Conservation (phyloP, 1,140 invertebrate genomes). For the Halyomorpha halys region DNA sequence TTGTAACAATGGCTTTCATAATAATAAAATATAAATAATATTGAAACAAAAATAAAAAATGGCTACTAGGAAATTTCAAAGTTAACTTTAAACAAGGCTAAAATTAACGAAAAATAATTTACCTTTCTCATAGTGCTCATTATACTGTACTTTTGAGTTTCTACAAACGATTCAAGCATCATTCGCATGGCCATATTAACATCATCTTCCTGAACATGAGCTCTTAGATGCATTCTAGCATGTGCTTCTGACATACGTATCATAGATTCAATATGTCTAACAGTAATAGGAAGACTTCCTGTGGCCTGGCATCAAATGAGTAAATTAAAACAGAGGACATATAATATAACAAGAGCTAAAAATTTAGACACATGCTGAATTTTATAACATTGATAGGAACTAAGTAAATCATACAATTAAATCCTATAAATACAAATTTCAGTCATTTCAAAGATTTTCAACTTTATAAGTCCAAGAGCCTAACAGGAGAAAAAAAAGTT, state of each 20-base stretch:
- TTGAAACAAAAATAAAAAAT: no score
- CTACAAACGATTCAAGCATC: conserved; percentile 95
- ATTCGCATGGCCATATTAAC: conserved; percentile 95
- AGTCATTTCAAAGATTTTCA: no score
- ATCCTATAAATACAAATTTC: no score
- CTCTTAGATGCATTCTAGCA: conserved; percentile 88
- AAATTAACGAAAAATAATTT: conserved; percentile 24
- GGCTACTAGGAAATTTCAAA: no score
- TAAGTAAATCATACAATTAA: no score
- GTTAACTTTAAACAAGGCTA: no score
- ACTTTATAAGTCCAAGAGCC: no score
- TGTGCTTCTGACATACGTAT: conserved; percentile 95
- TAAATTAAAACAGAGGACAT: no score
- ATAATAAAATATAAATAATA: not conserved
- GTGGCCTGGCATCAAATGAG: conserved; percentile 51
- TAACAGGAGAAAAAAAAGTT: no score
- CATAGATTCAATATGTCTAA: conserved; percentile 96
- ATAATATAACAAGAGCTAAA: no score
- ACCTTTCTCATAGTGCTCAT: conserved; percentile 93
- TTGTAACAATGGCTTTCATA: not conserved
- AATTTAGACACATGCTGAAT: no score
- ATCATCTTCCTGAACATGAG: conserved; percentile 89
- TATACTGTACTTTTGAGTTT: conserved; percentile 96
- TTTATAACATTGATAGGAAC: no score
- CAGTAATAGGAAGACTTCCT: conserved; percentile 94